Evolutionary conservation across 2,113 vertebrate species (phyloP).

Genomic region (Aspidoscelis tigris): DNA sequence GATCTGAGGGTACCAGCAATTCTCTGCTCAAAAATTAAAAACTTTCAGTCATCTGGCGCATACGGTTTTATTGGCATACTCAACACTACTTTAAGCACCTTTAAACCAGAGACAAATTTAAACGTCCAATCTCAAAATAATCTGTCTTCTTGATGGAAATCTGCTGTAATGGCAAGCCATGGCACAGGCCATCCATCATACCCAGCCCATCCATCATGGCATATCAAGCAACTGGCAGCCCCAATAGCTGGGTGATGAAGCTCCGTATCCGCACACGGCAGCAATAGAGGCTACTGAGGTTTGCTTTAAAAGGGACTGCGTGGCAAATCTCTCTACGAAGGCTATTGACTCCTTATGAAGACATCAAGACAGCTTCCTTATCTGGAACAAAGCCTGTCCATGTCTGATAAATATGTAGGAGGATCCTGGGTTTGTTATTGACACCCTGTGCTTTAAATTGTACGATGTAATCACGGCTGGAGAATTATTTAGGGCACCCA

Average conservation of each 20-base stretch:
- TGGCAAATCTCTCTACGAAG: constrained; percentile 38
- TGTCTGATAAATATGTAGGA: constrained; percentile 42
- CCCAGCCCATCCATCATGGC: constrained; percentile 63
- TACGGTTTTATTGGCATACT: constrained; percentile 44
- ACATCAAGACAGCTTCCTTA: constrained; percentile 20
- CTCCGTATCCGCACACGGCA: constrained; percentile 44
- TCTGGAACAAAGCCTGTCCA: constrained; percentile 31
- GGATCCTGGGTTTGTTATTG: neutral
- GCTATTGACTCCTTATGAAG: constrained; percentile 50
- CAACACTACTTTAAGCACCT: constrained; percentile 25
- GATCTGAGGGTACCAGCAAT: neutral
- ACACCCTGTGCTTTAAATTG: constrained; percentile 5
- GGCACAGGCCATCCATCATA: constrained; percentile 68
- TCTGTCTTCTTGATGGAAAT: constrained; percentile 64
- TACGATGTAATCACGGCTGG: neutral
- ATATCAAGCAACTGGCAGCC: constrained; percentile 49
- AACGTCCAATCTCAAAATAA: constrained; percentile 51
- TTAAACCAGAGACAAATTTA: constrained; percentile 59
- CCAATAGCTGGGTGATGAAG: constrained; percentile 27
- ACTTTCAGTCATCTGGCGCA: neutral
- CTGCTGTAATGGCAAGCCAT: constrained; percentile 50
- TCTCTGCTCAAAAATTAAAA: neutral
- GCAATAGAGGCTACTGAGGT: constrained; percentile 53
- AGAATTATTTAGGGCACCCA: neutral
- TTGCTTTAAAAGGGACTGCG: constrained; percentile 41